Conservation (phyloP, 2,888 invertebrate species). For the Hartigia nigra region DNA sequence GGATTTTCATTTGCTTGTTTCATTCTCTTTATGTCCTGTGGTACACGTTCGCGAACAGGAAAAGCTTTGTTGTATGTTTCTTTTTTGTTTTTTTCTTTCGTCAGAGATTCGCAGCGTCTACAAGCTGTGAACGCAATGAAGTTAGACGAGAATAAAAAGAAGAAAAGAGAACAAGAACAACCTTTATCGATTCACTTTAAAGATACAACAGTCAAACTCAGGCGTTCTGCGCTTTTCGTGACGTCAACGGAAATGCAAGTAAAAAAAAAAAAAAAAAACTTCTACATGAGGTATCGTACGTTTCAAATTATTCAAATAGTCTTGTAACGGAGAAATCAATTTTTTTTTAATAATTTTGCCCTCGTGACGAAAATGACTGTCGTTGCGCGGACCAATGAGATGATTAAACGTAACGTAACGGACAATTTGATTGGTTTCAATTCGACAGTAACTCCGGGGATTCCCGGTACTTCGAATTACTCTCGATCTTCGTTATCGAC, state of each 20-base stretch:
- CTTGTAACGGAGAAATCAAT: no score
- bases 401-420: no score
- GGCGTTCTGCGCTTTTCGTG: neutral
- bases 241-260: neutral
- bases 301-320: neutral
- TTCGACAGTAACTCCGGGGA: no score
- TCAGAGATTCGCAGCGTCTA: slow-evolving; percentile 1
- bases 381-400: no score
- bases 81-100: slow-evolving; percentile 9
- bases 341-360: no score
- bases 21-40: neutral
- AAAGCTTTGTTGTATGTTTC: neutral
- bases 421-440: no score
- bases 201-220: neutral
- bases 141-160: neutral
- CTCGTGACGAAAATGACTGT: no score
- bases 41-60: neutral
- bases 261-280: neutral
- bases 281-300: neutral
- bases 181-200: neutral
- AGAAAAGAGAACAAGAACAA: neutral
- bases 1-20: neutral
- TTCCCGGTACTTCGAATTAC: neutral
- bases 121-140: neutral
- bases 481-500: neutral